Conservation (phyloP, 1,140 invertebrate species). For the Fopius arisanus region DNA sequence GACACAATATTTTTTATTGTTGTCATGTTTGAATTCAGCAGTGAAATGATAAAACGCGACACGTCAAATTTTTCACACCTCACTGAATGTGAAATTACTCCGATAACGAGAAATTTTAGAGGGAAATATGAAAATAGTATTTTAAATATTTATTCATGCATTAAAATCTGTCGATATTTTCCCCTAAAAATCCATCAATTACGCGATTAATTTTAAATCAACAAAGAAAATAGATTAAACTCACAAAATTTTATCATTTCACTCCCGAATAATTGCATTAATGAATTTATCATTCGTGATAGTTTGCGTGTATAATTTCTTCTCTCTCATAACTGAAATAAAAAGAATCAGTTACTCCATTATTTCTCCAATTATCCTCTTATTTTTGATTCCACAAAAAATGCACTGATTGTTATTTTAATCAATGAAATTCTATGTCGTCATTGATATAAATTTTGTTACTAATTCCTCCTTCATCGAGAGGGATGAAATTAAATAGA, state of each 20-base stretch:
- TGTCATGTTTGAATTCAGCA: conserved; percentile 40
- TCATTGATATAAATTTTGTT: not conserved
- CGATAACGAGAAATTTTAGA: too few relatives aligned
- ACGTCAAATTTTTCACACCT: not conserved
- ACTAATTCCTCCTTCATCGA: conserved; percentile 4
- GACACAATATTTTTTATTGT: conserved; percentile 56
- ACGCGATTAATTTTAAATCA: too few relatives aligned
- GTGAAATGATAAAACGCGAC: conserved; percentile 34
- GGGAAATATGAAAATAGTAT: too few relatives aligned
- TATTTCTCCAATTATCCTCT: conserved; percentile 38
- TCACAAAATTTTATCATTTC: not conserved
- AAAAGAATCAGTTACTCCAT: not conserved
- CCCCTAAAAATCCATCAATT: not conserved
- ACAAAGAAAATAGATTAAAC: not conserved
- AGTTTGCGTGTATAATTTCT: conserved; percentile 26
- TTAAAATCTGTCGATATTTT: not conserved
- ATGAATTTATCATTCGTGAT: conserved; percentile 38
- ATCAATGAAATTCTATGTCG: conserved; percentile 12
- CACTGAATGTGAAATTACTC: not conserved
- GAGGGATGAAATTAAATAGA: conserved; percentile 17
- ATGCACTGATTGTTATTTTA: conserved; percentile 5
- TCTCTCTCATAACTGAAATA: conserved; percentile 25
- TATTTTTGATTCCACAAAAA: conserved; percentile 13
- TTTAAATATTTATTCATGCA: not conserved
- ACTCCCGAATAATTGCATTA: not conserved